Base-by-base conservation (phyloP, 2,888 invertebrate genomes). In the Sericinus montela region DNA sequence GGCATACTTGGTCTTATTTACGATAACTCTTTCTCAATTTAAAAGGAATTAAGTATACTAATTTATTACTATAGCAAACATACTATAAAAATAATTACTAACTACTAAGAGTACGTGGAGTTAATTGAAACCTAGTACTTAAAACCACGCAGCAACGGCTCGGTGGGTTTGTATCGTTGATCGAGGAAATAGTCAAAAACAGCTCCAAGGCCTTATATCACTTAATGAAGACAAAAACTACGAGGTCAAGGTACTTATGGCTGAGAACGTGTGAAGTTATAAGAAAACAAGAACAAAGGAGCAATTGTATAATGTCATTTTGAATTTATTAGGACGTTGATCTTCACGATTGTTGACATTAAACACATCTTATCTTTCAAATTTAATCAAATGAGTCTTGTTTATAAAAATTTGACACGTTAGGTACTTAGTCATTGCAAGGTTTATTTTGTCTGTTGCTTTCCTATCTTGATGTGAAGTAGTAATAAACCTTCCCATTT, bases 141-240 rank as follows among this genome's bases (percentile, higher is more conserved):
- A 23, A 51, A 50, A 56, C 43, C 46, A 48, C 30, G 13, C 48
- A 51, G 44, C 39, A 48, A 47, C 29, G 50, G 34, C 34, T 51
- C 40, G 52, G 30, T 29, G 45, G 34, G 47, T 50, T 54, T 48
- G 56, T 66, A 70, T 69, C 52, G 62, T 68, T 80, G 80, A 83
- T 80, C 80, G 77, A 78, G 83, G 83, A 84, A 84, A 78, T 75
- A 73, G 56, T 69, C 62, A 59, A 69, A 76, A 68, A 60, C 65
- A 65, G 58, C 63, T 66, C 69, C 74, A 80, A 84, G 82, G 83
- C 76, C 72, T 63, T 61, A 68, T 65, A 67, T 66, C 60, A 65
- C 65, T 66, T 75, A 80, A 82, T 76, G 69, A 72, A 72, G 65
- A 69, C 80, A 82, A 84, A 83, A 78, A 78, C 69, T 59, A 60